Conservation (phyloP, 2,888 invertebrate genomes). For the Palloptera scutellata region DNA sequence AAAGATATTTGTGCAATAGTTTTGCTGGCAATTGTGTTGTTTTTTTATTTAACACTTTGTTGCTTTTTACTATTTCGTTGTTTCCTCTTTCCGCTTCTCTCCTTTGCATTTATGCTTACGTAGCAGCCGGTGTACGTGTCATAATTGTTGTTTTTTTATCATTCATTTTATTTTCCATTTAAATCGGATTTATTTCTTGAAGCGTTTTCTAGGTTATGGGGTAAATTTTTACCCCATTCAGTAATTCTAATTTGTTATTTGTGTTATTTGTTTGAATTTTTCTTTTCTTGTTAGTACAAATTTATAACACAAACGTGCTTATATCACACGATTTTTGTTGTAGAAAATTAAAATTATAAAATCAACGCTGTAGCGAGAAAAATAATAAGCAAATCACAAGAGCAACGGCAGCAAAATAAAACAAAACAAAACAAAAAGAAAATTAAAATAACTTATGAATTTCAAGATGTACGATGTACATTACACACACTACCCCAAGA, state of each 20-base stretch:
- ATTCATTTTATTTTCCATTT: slow-evolving; percentile 28
- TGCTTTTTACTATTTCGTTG: slow-evolving; percentile 7
- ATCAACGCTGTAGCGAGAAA: too few species aligned
- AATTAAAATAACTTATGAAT: too few species aligned
- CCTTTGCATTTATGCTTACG: slow-evolving; percentile 14
- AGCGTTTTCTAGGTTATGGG: slow-evolving; percentile 13
- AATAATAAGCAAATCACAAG: too few species aligned
- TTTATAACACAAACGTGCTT: too few species aligned
- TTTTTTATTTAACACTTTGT: background rate
- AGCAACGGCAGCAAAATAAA: too few species aligned
- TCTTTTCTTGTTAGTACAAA: background rate
- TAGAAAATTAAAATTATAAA: too few species aligned
- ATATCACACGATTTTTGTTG: too few species aligned
- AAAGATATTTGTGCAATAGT: too few species aligned
- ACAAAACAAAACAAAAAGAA: too few species aligned
- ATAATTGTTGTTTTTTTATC: too few species aligned
- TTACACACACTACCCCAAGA: too few species aligned
- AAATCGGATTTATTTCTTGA: slow-evolving; percentile 27
- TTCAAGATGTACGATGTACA: too few species aligned
- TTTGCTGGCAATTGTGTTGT: background rate
- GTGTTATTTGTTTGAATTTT: background rate
- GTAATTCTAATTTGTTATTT: background rate
- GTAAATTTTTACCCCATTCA: background rate
- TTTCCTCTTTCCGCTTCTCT: slow-evolving; percentile 10
- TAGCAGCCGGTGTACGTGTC: background rate